Percentiles rank a stretch among this genome's conserved stretches.
phyloP scores from a whole-genome alignment of 1,140 invertebrate species.

The Augochlora pura region DNA sequence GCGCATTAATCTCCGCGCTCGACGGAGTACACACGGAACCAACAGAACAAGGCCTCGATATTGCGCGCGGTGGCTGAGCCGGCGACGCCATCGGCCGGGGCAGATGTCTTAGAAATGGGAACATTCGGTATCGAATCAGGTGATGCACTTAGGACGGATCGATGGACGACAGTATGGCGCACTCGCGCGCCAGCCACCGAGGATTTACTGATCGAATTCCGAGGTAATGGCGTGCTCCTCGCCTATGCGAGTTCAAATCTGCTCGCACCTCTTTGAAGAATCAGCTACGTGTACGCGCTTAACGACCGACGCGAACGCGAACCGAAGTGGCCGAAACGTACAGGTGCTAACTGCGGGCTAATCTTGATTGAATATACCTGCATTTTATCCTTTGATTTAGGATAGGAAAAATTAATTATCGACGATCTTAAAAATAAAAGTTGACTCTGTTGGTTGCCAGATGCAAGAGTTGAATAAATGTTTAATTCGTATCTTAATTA shows the following conservation, averaged over 20 bases:
- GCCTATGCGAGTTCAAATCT: slow-evolving; percentile 4
- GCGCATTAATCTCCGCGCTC: not conserved
- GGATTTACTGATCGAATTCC: not conserved
- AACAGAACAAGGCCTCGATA: slow-evolving; percentile 1
- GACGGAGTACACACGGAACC: not conserved
- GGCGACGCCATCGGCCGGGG: not conserved
- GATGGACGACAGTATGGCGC: not conserved
- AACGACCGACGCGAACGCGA: not conserved
- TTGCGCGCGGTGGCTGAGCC: slow-evolving; percentile 6
- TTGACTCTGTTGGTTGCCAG: too few relatives aligned
- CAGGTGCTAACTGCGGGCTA: too few relatives aligned
- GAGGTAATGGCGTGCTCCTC: not conserved
- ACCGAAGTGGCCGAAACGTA: not conserved
- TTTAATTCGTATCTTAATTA: too few relatives aligned
- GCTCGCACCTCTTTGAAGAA: slow-evolving; percentile 8
- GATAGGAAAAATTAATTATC: too few relatives aligned
- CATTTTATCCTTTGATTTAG: too few relatives aligned
- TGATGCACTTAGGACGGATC: slow-evolving; percentile 33
- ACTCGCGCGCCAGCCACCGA: too few relatives aligned
- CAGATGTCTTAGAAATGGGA: slow-evolving; percentile 39
- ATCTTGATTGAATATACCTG: too few relatives aligned
- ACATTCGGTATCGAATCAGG: slow-evolving; percentile 28
- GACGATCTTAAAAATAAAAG: too few relatives aligned
- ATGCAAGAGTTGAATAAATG: too few relatives aligned
- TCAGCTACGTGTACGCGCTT: not conserved